These are phyloP conservation scores for Rotaria magnacalcarata DNA, from an alignment of 2,888 invertebrate species.

Conservation along the genomic window DNA sequence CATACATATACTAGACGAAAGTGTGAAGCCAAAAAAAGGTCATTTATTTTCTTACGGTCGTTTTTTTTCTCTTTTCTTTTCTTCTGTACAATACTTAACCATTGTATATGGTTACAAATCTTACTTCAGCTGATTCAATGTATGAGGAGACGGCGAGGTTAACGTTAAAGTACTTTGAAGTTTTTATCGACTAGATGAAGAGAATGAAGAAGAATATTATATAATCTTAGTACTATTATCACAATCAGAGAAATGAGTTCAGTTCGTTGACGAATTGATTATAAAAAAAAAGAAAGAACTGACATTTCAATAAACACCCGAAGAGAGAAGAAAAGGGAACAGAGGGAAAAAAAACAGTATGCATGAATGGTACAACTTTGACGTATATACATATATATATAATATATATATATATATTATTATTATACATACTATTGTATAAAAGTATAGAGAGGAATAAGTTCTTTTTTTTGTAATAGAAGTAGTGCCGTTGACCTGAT, in stretches of 20 bases:
- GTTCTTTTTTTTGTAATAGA: background rate
- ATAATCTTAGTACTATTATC: background rate
- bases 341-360: background rate
- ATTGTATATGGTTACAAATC: background rate
- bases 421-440: background rate
- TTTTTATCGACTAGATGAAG: background rate
- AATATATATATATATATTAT: background rate
- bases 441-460: conserved; percentile 2
- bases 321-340: background rate
- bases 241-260: background rate
- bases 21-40: background rate
- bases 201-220: background rate
- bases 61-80: background rate
- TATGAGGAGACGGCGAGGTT: background rate
- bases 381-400: background rate
- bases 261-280: background rate
- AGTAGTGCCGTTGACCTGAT: conserved; percentile 25
- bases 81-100: background rate
- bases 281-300: background rate
- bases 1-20: background rate
- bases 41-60: background rate
- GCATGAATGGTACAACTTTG: background rate
- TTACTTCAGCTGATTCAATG: background rate
- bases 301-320: background rate
- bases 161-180: background rate